Conservation (phyloP, 1,140 invertebrate species). For the Euborellia annulipes region DNA sequence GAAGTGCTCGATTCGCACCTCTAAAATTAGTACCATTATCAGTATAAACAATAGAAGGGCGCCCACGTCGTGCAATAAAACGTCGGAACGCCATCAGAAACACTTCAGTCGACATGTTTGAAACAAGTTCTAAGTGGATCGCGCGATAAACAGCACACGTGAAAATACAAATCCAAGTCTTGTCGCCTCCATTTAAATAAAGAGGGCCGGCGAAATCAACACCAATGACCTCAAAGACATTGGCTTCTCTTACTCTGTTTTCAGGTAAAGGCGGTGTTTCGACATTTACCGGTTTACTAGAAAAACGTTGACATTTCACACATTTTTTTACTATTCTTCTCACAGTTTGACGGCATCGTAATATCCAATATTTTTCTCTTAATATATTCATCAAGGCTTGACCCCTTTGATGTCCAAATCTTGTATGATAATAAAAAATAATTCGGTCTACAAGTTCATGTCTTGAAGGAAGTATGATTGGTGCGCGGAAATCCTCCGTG, state of each 20-base stretch:
- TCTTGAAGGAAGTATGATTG: slow-evolving; percentile 12
- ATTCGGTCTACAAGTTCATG: slow-evolving; percentile 6
- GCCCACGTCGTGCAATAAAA: slow-evolving; percentile 25
- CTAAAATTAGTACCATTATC: slow-evolving; percentile 28
- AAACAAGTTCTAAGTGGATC: slow-evolving; percentile 26
- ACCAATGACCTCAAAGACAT: slow-evolving; percentile 20
- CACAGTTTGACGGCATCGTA: no score
- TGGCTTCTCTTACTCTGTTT: slow-evolving; percentile 17
- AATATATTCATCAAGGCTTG: slow-evolving; percentile 11
- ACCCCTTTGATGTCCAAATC: slow-evolving; percentile 13
- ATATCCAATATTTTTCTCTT: no score
- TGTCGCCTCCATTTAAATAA: slow-evolving; percentile 15
- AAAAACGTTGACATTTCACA: no score
- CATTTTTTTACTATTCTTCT: no score
- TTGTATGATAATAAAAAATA: background rate
- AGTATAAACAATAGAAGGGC: slow-evolving; percentile 18
- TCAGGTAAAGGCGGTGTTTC: slow-evolving; percentile 18
- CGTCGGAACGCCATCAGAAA: slow-evolving; percentile 24
- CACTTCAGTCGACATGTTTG: slow-evolving; percentile 21
- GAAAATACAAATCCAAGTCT: slow-evolving; percentile 24
- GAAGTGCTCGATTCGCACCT: slow-evolving; percentile 15
- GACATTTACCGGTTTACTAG: no score
- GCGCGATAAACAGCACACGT: slow-evolving; percentile 26
- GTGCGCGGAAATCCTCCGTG: slow-evolving; percentile 4
- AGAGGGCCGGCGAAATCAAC: slow-evolving; percentile 23